These are phyloP conservation scores for Saxicola maurus DNA, from an alignment of 2,797 vertebrate species.

Conservation along the genomic window DNA sequence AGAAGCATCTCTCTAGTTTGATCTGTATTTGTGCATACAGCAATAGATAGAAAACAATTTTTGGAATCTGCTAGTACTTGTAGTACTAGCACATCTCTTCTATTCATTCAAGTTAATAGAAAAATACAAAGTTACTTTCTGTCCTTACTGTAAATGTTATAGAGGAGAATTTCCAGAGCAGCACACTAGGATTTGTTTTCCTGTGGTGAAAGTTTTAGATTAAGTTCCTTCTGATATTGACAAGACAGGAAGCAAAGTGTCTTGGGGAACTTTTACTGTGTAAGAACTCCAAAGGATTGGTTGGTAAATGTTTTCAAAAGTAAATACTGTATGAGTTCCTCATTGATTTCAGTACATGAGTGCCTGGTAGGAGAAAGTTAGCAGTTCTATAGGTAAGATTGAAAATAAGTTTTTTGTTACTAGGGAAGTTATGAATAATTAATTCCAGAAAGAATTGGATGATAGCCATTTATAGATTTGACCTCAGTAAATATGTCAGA, in stretches of 20 bases:
- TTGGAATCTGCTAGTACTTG: accelerated
- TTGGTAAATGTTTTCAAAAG: background rate
- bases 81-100: background rate
- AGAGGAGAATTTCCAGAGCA: background rate
- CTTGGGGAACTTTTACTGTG: background rate
- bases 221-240: background rate
- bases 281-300: background rate
- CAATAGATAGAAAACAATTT: background rate
- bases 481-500: background rate
- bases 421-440: background rate
- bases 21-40: background rate
- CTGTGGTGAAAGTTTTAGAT: background rate
- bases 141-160: background rate
- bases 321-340: background rate
- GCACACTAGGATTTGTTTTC: background rate
- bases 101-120: background rate
- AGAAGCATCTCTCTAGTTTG: background rate
- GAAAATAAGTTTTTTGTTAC: background rate
- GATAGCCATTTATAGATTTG: background rate
- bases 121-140: background rate
- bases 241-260: background rate
- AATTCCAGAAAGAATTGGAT: background rate
- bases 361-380: background rate
- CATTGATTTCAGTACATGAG: background rate
- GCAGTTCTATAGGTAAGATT: background rate